Conservation (phyloP, 2,797 vertebrate genomes). For the Danio choprae region DNA sequence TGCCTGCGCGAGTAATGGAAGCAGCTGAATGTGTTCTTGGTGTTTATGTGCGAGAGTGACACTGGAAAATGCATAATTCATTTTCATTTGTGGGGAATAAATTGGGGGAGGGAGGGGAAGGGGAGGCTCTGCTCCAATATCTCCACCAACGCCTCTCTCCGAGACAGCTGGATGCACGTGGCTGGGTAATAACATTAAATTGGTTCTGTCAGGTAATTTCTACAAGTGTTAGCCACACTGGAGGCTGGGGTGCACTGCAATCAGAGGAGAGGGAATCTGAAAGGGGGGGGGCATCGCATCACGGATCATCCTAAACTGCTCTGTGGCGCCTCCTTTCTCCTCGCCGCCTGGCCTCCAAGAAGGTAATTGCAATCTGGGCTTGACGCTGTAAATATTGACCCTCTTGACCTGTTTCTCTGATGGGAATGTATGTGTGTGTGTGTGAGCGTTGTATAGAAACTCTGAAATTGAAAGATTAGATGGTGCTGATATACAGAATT, state of each 20-base stretch:
- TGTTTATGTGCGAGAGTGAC: constrained; percentile 69
- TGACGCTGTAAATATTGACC: constrained; percentile 67
- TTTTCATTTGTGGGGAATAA: constrained; percentile 78
- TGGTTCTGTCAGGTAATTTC: constrained; percentile 85
- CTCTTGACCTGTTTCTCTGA: constrained; percentile 63
- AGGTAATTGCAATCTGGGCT: constrained; percentile 68
- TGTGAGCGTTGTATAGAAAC: constrained; percentile 43
- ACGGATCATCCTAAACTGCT: constrained; percentile 57
- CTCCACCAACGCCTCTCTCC: constrained; percentile 46
- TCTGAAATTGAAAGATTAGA: constrained; percentile 56
- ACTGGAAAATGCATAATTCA: constrained; percentile 79
- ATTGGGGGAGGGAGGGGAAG: constrained; percentile 63
- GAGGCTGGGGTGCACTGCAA: constrained; percentile 72
- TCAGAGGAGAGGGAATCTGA: constrained; percentile 67
- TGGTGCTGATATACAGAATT: neutral
- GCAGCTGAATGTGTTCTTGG: constrained; percentile 30
- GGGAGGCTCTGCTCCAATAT: constrained; percentile 58
- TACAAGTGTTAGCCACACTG: constrained; percentile 81
- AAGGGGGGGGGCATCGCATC: constrained; percentile 30
- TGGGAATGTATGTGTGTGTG: constrained; percentile 53
- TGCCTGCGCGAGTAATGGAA: constrained; percentile 52
- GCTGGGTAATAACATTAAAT: constrained; percentile 82
- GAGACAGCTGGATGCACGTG: constrained; percentile 67
- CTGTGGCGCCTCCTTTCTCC: constrained; percentile 42
- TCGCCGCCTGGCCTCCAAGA: constrained; percentile 43